phyloP scores from a whole-genome alignment of 2,113 vertebrate species.

The Perca fluviatilis region DNA sequence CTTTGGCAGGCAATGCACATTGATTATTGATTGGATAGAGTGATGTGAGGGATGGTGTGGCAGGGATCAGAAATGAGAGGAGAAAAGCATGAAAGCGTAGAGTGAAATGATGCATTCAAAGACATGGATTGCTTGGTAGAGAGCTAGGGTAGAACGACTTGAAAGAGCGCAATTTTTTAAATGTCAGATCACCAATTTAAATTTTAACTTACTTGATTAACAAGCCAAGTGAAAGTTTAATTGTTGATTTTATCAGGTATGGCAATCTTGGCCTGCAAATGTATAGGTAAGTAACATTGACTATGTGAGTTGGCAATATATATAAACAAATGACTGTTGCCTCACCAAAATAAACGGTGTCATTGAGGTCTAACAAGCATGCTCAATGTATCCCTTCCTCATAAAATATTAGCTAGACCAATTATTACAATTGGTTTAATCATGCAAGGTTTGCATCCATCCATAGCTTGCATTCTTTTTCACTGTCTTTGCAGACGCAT shows the following conservation, averaged over 20 bases:
- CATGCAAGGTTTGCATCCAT: not conserved
- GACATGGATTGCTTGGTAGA: not conserved
- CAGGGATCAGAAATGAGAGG: slow-evolving; percentile 2
- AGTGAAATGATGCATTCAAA: slow-evolving; percentile 13
- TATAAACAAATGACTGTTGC: not conserved
- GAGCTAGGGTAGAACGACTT: not conserved
- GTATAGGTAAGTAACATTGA: not conserved
- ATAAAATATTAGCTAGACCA: not conserved
- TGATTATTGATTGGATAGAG: slow-evolving; percentile 66
- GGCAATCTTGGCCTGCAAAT: not conserved
- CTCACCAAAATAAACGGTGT: not conserved
- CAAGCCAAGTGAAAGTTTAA: not conserved
- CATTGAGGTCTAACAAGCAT: not conserved
- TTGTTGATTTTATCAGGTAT: not conserved
- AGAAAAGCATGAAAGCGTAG: slow-evolving; percentile 17
- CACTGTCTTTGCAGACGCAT: not conserved
- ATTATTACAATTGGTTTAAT: not conserved
- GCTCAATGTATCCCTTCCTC: not conserved
- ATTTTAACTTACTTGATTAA: not conserved
- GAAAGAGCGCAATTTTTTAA: not conserved
- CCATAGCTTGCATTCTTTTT: not conserved
- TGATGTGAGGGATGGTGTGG: slow-evolving; percentile 11
- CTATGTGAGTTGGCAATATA: not conserved
- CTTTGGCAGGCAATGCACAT: slow-evolving; percentile 58
- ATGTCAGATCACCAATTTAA: not conserved